Evolutionary conservation across 1,140 invertebrate species (phyloP), one percentile per base, ranked within the genome.

Genomic region (Heliothis virescens): DNA sequence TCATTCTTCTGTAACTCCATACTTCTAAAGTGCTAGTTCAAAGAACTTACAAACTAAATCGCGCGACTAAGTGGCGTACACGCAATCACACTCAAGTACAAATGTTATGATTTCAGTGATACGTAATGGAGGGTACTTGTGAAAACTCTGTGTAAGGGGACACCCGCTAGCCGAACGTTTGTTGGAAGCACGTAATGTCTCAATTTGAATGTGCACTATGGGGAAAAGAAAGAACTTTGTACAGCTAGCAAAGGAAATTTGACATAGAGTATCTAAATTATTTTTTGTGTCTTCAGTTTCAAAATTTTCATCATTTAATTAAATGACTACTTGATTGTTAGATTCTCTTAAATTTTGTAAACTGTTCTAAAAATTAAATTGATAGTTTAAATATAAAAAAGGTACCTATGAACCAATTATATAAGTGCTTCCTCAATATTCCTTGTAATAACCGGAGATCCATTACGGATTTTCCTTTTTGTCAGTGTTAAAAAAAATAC

Each of bases 151-250:
- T 55, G 71, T 79, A 79, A 79, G 26, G 26, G 77, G 79, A 79
- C 60, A 73, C 79, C 57, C 79, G 63, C 79, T 79, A 50, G 41
- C 50, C 71, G 47, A 41, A 60, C 65, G 67, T 79, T 79, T 74
- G 71, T 79, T 62, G 69, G 87, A 89, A 86, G 80, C 82, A 84
- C 83, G 87, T 85, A 90, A 91, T 90, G 86, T 90, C 90, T 90
- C 88, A 91, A 91, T 91, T 84, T 84, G 65, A 87, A 86, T 80
- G 74, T 85, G 80, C 86, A 80, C 83, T 87, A 82, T 74, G 62
- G 72, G 79, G 53, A 80, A 80, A 80, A 80, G 79, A 80, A 74
- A 57, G 29, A 80, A 79, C 55, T 79, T 52, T 34, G 60, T 80
- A 80, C 21, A 52, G 89, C 85, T 82, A 71, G 85, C 87, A 88